Evolutionary conservation across 1,140 invertebrate species (phyloP), one percentile per base, ranked within the genome.

Genomic region (Procambarus virginalis): DNA sequence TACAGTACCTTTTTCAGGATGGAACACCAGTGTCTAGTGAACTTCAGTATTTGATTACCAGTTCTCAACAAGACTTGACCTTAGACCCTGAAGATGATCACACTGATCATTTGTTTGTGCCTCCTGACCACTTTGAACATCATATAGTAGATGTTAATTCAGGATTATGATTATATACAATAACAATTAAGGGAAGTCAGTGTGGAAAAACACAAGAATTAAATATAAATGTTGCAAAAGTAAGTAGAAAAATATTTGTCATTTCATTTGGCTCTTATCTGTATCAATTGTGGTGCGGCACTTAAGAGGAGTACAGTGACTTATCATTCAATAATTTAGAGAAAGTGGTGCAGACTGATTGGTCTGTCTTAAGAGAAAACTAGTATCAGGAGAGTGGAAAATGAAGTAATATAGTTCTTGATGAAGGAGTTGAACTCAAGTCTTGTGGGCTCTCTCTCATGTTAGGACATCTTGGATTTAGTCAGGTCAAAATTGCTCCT

Each of bases 11-110:
- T 73, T 55, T 77, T 3, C 84, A 85, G 84, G 84, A 85, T 77
- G 84, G 84, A n/a, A 85, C 75, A 17, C 84, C 84, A 58, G 75
- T 85, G 14, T 85, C 84, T 17, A 76, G 84, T 60, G 84, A 85
- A 46, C 73, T 85, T 45, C 84, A 85, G 84, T 85, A 85, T 70
- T 77, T 85, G 75, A 85, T 85, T 45, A 64, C 84, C 73, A 85
- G n/a, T 60, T 85, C 49, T 3, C 84, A 77, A 64, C 73, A 77
- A 49, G 84, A 85, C 73, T 58, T 45, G 9, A 49, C 70, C 3
- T n/a, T 85, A 70, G 84, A 49, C 4, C 10, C 84, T 60, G 84
- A 77, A 8, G 55, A 75, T 12, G 51, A 76, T 10, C 84, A 85
- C 49, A 12, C 73, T 17, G 45, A 85, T 46, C 55, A 75, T 46